Base-by-base conservation (phyloP, 2,888 invertebrate species). In the Cheiracanthium punctorium region DNA sequence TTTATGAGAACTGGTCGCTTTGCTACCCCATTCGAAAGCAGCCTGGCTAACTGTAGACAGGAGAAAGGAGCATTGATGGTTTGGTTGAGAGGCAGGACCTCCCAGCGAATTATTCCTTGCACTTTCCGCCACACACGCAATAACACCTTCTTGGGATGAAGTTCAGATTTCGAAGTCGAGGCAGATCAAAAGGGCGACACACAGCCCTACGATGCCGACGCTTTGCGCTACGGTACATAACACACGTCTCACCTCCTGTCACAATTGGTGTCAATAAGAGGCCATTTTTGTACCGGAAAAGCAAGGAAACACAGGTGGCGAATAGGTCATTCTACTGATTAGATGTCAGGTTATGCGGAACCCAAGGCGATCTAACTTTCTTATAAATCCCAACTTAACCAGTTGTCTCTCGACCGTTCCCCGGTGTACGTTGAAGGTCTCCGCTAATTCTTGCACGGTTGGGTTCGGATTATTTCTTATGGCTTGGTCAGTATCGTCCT, bases 1-100 rank as follows among this genome's bases (percentile, higher is more conserved):
- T n/a, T n/a, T n/a, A n/a, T n/a, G n/a, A n/a, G n/a, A n/a, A n/a
- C n/a, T n/a, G n/a, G n/a, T n/a, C n/a, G n/a, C 37, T 70, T 4
- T 70, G 70, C 20, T 70, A n/a, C 33, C 0, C n/a, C 32, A 32
- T 20, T 70, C 33, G 70, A 70, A 37, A 17, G 37, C n/a, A 70
- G 37, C 70, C 32, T 70, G 17, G 32, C 70, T 37, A 37, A 37
- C 37, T 37, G 37, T 37, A 37, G n/a, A n/a, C n/a, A n/a, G n/a
- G n/a, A n/a, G n/a, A n/a, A n/a, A n/a, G 43, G 10, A 48, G 43
- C 43, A 48, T 48, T 7, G 43, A 48, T 48, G 43, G 43, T 48
- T 48, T 48, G 43, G 1, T 48, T 48, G 43, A 48, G 43, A 10
- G 43, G 43, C 43, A 48, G 10, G 10, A 48, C n/a, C 43, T 48